Percentiles rank a stretch among this genome's conserved stretches.
Conservation (phyloP, 2,797 vertebrate genomes). For the Sebastes vulpes region DNA sequence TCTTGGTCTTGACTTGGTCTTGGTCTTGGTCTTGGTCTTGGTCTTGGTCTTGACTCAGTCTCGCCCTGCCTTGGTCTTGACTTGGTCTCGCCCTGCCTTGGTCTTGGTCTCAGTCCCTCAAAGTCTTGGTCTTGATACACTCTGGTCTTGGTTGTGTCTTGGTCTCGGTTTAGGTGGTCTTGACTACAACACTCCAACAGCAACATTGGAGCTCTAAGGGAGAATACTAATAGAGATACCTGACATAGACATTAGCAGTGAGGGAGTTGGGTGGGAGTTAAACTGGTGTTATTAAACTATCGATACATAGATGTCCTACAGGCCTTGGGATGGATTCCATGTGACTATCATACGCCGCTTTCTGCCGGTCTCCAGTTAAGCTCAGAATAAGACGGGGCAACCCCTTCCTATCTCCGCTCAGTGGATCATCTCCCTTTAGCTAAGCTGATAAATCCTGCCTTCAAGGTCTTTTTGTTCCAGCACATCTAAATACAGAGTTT, state of each 20-base stretch:
- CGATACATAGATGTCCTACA: background rate
- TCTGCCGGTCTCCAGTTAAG: slow-evolving; percentile 43
- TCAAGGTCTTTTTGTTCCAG: slow-evolving; percentile 57
- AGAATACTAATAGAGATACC: background rate
- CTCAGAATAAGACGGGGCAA: slow-evolving; percentile 51
- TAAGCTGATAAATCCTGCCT: slow-evolving; percentile 72
- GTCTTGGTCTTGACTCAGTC: too few species aligned
- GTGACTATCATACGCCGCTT: slow-evolving; percentile 41
- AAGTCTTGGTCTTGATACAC: too few species aligned
- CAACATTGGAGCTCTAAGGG: background rate
- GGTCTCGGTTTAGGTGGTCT: too few species aligned
- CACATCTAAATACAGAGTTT: slow-evolving; percentile 52
- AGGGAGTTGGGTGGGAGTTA: background rate
- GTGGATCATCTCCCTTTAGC: slow-evolving; percentile 68
- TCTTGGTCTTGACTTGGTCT: too few species aligned
- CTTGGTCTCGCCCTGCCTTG: too few species aligned
- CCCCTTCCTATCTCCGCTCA: slow-evolving; percentile 57
- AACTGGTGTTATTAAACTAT: slow-evolving; percentile 24
- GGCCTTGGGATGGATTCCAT: slow-evolving; percentile 32
- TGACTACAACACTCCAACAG: too few species aligned
- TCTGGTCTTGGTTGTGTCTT: too few species aligned
- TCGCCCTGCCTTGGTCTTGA: too few species aligned
- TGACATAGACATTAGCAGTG: background rate
- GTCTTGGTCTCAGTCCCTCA: too few species aligned
- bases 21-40: too few species aligned